Base-by-base conservation (phyloP, 2,888 invertebrate species). In the Diplolepis rosae region DNA sequence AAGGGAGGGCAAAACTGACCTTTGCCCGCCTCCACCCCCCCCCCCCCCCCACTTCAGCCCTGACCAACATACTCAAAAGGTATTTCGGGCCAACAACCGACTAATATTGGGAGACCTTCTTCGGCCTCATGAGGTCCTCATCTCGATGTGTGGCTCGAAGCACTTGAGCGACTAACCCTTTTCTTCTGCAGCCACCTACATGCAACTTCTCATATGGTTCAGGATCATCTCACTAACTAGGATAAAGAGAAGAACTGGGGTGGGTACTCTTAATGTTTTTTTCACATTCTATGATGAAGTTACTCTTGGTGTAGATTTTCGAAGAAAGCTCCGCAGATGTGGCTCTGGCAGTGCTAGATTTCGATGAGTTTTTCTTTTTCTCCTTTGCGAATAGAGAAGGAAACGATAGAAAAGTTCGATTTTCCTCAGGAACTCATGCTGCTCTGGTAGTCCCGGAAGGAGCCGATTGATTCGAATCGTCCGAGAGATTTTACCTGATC, bases 391-490 rank as follows among this genome's bases (percentile, higher is more conserved):
- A 54, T 30, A 32, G 74, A 80, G 77, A 77, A 77, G 80, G 82
- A 83, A 83, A 80, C 84, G 86, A 87, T 86, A 85, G 87, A 85
- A 87, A 86, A 85, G 85, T 88, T 88, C 88, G 88, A 84, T 88
- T 88, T 88, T 88, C 88, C 88, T 86, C 75, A 69, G 54, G 78
- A 70, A 75, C 77, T 88, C 81, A 87, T 88, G 88, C 77, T 88
- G 15, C 87, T 87, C 88, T 88, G 88, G 79, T 88, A 87, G 79
- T 79, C 80, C 85, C 88, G 87, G 87, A 88, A 88, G 87, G 85
- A 82, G 79, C 87, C 88, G 88, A 88, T 88, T 88, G 88, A 88
- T 88, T 88, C 88, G 88, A 88, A 88, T 87, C 85, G 81, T 80
- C 82, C 80, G 80, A 77, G 79, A 80, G 82, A 79, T 82, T 83